Conservation (phyloP, 2,888 invertebrate genomes). For the Maniola hyperantus region DNA sequence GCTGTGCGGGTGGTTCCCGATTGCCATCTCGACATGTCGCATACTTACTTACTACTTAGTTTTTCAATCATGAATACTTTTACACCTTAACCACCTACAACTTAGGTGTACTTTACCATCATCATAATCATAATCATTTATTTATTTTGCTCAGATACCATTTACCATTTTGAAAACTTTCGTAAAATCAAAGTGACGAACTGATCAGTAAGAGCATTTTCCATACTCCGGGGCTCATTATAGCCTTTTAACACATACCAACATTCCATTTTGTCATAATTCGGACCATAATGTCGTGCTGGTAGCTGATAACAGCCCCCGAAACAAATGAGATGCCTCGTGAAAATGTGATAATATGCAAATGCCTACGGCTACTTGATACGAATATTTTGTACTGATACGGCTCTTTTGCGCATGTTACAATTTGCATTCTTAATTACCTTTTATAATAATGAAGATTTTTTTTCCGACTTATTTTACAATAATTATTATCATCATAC, state of each 20-base stretch:
- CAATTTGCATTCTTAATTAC: constrained; percentile 13
- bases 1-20: too few relatives aligned
- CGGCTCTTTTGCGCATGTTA: constrained; percentile 19
- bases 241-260: constrained; percentile 55
- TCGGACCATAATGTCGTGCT: constrained; percentile 57
- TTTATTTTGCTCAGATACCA: too few relatives aligned
- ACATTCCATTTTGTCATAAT: constrained; percentile 58
- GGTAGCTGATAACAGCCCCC: constrained; percentile 57
- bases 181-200: not conserved
- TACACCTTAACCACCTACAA: too few relatives aligned
- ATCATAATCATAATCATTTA: too few relatives aligned
- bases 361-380: constrained; percentile 34
- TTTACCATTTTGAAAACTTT: too few relatives aligned
- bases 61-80: too few relatives aligned
- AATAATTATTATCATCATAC: too few relatives aligned
- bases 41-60: too few relatives aligned
- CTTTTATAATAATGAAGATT: not conserved
- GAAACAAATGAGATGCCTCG: constrained; percentile 54
- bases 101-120: too few relatives aligned
- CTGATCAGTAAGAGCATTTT: constrained; percentile 30
- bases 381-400: constrained; percentile 20
- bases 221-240: constrained; percentile 45
- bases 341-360: constrained; percentile 43
- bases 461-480: too few relatives aligned
- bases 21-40: too few relatives aligned